These are phyloP conservation scores for Pachydiplax longipennis DNA, from an alignment of 2,888 invertebrate species.

Conservation along the genomic window DNA sequence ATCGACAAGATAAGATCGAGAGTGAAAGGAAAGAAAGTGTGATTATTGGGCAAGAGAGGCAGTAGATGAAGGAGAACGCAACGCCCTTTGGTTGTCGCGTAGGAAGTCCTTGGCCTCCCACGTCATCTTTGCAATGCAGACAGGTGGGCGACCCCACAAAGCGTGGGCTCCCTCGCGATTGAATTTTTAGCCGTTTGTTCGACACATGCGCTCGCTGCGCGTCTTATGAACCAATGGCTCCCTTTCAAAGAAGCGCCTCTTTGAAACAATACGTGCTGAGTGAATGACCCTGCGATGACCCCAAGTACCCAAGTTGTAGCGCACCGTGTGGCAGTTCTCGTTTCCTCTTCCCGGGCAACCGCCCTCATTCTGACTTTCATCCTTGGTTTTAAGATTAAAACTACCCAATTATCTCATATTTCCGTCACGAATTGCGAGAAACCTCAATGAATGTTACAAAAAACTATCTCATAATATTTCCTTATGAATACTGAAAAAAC, in stretches of 20 bases:
- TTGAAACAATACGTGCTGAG: not conserved
- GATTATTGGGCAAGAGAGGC: not conserved
- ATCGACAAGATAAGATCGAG: not conserved
- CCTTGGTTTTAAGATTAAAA: too few relatives aligned
- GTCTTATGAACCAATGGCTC: not conserved
- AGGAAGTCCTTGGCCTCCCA: not conserved
- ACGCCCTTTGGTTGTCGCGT: not conserved
- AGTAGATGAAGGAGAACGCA: not conserved
- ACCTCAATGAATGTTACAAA: too few relatives aligned
- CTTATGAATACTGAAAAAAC: too few relatives aligned
- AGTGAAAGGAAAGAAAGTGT: not conserved
- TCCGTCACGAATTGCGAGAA: too few relatives aligned
- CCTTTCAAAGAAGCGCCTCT: not conserved
- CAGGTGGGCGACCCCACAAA: not conserved
- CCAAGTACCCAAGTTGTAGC: not conserved
- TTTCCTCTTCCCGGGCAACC: too few relatives aligned
- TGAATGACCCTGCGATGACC: not conserved
- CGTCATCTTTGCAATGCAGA: not conserved
- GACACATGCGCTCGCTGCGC: not conserved
- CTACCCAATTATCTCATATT: too few relatives aligned
- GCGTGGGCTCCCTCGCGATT: not conserved
- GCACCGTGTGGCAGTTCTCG: too few relatives aligned
- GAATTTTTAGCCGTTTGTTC: not conserved
- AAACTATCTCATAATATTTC: too few relatives aligned
- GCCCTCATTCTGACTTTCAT: too few relatives aligned